Evolutionary conservation across 2,888 invertebrate species (phyloP), one percentile per base, ranked within the genome.

Genomic region (Dicycla oo): DNA sequence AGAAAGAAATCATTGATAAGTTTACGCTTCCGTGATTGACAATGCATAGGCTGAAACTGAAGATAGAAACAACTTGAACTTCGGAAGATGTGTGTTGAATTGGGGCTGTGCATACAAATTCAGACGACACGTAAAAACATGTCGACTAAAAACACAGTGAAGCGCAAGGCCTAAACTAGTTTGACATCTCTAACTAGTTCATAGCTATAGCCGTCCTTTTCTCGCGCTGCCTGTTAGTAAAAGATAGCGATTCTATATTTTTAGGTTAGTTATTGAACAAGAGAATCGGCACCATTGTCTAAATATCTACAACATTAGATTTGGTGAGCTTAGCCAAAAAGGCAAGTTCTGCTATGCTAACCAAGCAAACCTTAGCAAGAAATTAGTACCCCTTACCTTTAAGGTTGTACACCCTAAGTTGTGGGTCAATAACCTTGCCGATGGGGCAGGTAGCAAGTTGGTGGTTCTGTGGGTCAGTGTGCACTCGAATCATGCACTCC

Each of bases 401-500:
- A 34, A 97, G 89, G 1, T 97, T 96, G 74, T 96, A 92, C 0
- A 97, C 97, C 82, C 90, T 93, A 0, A 98, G 93, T 81, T 97
- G 92, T 0, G 97, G 93, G 92, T 98, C 98, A 1, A 94, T 91
- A 1, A 95, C 91, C 0, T 96, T 96, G 0, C 98, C 98, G 96
- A 98, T 98, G 92, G 98, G 97, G 80, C 97, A 97, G 7, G 98
- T 97, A 15, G 97, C 98, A 2, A 97, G 96, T 93, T 98, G 98
- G 91, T 98, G 98, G 91, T 98, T 98, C 92, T 98, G 98, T 0
- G 98, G 97, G 6, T 97, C 98, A 0, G 98, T 98, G 80, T 97
- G 96, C 81, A 97, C 96, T 18, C 96, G 96, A 23, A 97, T 96
- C 54, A 97, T 97, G 89, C 98, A 98, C 80, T 97, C 97, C 97